Evolutionary conservation across 1,140 invertebrate genomes (phyloP).

Genomic region (Dreissena polymorpha): DNA sequence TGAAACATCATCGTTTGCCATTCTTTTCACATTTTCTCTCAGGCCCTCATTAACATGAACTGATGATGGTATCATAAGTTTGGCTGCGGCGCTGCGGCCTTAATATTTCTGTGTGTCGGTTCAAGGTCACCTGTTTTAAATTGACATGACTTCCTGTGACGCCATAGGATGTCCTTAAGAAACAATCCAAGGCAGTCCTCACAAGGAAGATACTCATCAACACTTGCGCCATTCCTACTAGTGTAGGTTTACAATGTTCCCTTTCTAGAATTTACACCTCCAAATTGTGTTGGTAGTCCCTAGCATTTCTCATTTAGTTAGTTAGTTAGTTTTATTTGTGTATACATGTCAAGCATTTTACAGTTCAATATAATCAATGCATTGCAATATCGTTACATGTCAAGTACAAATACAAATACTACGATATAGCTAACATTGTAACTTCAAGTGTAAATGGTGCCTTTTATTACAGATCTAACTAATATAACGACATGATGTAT

Average conservation of each 20-base stretch:
- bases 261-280: slow-evolving; percentile 46
- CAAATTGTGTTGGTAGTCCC: slow-evolving; percentile 55
- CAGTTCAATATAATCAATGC: too few species aligned
- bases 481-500: too few species aligned
- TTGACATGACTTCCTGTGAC: slow-evolving; percentile 46
- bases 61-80: slow-evolving; percentile 44
- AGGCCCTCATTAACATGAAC: slow-evolving; percentile 37
- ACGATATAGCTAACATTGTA: too few species aligned
- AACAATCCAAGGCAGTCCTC: slow-evolving; percentile 57
- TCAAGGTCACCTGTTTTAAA: too few species aligned
- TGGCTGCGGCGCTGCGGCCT: slow-evolving; percentile 23
- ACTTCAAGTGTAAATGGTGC: too few species aligned
- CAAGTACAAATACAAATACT: too few species aligned
- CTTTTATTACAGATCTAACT: too few species aligned
- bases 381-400: too few species aligned
- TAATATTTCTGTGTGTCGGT: slow-evolving; percentile 10
- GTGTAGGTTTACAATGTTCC: slow-evolving; percentile 46
- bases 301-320: slow-evolving; percentile 52
- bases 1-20: slow-evolving; percentile 49
- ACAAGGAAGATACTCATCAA: slow-evolving; percentile 53
- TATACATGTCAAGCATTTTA: too few species aligned
- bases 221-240: slow-evolving; percentile 20
- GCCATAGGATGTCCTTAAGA: slow-evolving; percentile 52
- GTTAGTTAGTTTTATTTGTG: too few species aligned
- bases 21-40: slow-evolving; percentile 54